Evolutionary conservation across 2,113 vertebrate genomes (phyloP).

Genomic region (Eidolon helvum): DNA sequence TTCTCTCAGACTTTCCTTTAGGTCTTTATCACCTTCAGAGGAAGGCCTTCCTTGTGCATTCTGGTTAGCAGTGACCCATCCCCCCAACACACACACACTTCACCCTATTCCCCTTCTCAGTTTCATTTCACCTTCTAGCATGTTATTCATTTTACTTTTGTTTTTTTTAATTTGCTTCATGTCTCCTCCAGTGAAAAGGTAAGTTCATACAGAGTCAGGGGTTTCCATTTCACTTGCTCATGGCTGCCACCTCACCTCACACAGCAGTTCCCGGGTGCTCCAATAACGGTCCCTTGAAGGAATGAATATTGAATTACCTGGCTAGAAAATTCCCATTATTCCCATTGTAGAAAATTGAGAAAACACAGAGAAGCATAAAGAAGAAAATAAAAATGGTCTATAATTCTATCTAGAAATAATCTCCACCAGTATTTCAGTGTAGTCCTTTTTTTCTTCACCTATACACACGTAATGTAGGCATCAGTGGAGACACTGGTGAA

Average conservation of each 20-base stretch:
- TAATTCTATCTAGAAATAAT: neutral
- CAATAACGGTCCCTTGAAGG: fast-evolving
- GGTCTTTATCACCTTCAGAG: neutral
- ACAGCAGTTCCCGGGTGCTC: neutral
- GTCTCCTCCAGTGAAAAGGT: neutral
- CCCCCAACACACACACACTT: too few relatives aligned
- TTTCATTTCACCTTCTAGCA: neutral
- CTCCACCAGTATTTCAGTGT: neutral
- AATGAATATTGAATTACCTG: neutral
- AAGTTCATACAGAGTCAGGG: neutral
- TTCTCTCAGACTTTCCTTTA: neutral
- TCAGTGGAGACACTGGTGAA: fast-evolving
- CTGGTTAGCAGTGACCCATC: fast-evolving
- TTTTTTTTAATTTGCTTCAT: fast-evolving
- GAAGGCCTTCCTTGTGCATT: neutral
- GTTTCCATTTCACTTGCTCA: fast-evolving
- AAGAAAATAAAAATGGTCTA: neutral
- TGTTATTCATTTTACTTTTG: too few relatives aligned
- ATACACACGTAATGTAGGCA: fast-evolving
- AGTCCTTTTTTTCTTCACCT: neutral
- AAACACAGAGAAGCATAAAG: neutral
- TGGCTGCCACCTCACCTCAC: neutral
- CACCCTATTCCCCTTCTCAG: neutral
- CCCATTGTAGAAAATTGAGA: neutral
- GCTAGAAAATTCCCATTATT: neutral